Evolutionary conservation across 2,888 invertebrate genomes (phyloP), one percentile per base, ranked within the genome.

Genomic region (Heteropelma amictum): DNA sequence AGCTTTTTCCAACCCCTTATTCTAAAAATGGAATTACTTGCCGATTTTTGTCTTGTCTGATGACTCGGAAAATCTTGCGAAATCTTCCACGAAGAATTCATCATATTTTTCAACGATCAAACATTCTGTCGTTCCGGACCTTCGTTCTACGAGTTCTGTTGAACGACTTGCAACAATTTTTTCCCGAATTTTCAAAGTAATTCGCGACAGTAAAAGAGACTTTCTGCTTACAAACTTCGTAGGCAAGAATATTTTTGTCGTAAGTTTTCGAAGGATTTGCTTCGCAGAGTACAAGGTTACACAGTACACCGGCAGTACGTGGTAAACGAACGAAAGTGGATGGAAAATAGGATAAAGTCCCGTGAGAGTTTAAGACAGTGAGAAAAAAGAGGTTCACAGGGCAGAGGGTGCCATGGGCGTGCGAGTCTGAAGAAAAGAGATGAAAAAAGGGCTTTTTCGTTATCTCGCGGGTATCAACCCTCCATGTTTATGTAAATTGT

Each of bases 401-500:
- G 30, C 8, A 35, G 10, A 33, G 33, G 4, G 26, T 12, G 49
- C 12, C n/a, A n/a, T 3, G 35, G 10, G 7, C 4, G 40, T 2
- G 14, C 40, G 14, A 14, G 0, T 5, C 5, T 7, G 28, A 49
- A 28, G 23, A 49, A 49, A 17, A 49, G 61, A n/a, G 33, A 30
- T 30, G 30, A 30, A 28, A 42, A 26, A 49, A 65, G 63, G 61
- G 56, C 21, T 61, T 72, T 72, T 72, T 68, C 61, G 72, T 72
- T 67, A 67, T 72, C 61, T 72, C 56, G 67, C 67, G 61, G 47
- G 67, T 72, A 72, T 72, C 72, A 72, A 72, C 68, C n/a, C 72
- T 72, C 72, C 72, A 72, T 72, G 72, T 72, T 72, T 72, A 72
- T 72, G 67, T 54, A 72, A 72, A 72, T 72, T 51, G 72, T 38